Percentiles rank a stretch among this genome's conserved stretches.
These are phyloP conservation scores for Hypanus sabinus DNA, from an alignment of 2,113 vertebrate species.

Conservation along the genomic window DNA sequence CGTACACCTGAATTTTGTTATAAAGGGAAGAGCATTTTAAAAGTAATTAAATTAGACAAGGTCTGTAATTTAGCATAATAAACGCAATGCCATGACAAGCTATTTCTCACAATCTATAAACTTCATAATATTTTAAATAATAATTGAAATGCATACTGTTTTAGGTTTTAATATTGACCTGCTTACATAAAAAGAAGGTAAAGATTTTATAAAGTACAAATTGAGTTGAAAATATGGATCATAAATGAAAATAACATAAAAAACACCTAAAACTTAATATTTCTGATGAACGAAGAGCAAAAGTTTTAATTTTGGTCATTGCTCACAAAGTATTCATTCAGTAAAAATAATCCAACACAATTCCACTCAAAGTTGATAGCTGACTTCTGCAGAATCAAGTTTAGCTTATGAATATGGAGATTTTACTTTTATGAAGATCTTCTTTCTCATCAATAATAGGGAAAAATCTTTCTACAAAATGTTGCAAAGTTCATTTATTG, in stretches of 20 bases:
- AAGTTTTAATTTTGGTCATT: background rate
- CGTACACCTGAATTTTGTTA: background rate
- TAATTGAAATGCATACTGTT: background rate
- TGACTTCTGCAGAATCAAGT: background rate
- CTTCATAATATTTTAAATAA: background rate
- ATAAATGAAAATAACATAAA: background rate
- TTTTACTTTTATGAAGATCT: background rate
- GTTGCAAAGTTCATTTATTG: background rate
- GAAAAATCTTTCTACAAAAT: background rate
- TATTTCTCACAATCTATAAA: background rate
- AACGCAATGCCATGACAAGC: background rate
- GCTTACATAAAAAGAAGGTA: background rate
- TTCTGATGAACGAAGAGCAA: background rate
- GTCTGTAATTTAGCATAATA: background rate
- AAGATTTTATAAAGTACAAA: background rate
- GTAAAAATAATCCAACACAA: background rate
- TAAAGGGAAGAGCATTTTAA: background rate
- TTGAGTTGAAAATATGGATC: background rate
- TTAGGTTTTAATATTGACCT: background rate
- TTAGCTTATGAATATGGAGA: background rate
- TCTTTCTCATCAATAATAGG: background rate
- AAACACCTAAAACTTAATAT: background rate
- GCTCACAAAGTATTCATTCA: background rate
- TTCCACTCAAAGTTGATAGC: background rate
- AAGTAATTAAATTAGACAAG: background rate